phyloP scores from a whole-genome alignment of 2,113 vertebrate species.

The Andinoacara biseriatus region DNA sequence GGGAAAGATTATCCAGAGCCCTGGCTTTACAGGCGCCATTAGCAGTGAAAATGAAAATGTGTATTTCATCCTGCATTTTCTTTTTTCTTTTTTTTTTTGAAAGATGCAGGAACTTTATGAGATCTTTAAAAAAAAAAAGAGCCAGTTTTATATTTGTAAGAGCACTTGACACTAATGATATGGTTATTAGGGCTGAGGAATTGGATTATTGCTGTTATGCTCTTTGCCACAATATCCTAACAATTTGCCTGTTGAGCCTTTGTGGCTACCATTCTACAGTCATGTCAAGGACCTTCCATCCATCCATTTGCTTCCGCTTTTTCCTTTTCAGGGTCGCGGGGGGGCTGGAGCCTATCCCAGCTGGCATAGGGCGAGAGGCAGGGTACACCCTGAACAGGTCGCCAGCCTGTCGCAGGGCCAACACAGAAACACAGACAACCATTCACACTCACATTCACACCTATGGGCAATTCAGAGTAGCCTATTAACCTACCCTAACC shows the following conservation, averaged over 20 bases:
- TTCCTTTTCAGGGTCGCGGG: too few relatives aligned
- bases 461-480: too few relatives aligned
- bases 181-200: neutral
- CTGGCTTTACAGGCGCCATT: neutral
- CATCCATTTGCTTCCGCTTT: too few relatives aligned
- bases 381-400: too few relatives aligned
- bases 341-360: too few relatives aligned
- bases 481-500: too few relatives aligned
- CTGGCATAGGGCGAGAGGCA: too few relatives aligned
- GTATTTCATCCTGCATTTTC: neutral
- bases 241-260: neutral
- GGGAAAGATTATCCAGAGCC: slow-evolving; percentile 13
- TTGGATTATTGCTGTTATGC: neutral
- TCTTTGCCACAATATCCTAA: neutral
- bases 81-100: neutral
- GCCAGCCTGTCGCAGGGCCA: too few relatives aligned
- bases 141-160: neutral
- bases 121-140: neutral
- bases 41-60: slow-evolving; percentile 13
- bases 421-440: too few relatives aligned
- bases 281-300: neutral
- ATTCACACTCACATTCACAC: too few relatives aligned
- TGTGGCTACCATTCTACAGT: neutral
- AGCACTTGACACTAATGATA: neutral
- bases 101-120: neutral